Conservation (phyloP, 2,113 vertebrate species). For the cattle (Bos taurus) region ARS-UCD2.0 NC_037334.1:79823501-79824000, state of each 20-base stretch:
- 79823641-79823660: not conserved
- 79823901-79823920: constrained; percentile 1
- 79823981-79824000: not conserved
- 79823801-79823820: not conserved
- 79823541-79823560: not conserved
- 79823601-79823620: not conserved
- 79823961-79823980: not conserved
- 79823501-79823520: not conserved
- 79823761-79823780: not conserved
- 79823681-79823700: not conserved
- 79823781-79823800: not conserved
- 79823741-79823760: not conserved
- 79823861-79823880: not conserved
- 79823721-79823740: not conserved
- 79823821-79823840: not conserved
- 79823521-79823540: not conserved
- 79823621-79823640: not conserved
- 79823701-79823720: not conserved
- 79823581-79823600: not conserved
- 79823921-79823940: not conserved
- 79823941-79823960: not conserved
- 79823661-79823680: not conserved
- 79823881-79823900: not conserved
- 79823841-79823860: not conserved
- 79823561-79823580: not conserved